Conservation (phyloP, 2,888 invertebrate species). For the Gari tellinella region DNA sequence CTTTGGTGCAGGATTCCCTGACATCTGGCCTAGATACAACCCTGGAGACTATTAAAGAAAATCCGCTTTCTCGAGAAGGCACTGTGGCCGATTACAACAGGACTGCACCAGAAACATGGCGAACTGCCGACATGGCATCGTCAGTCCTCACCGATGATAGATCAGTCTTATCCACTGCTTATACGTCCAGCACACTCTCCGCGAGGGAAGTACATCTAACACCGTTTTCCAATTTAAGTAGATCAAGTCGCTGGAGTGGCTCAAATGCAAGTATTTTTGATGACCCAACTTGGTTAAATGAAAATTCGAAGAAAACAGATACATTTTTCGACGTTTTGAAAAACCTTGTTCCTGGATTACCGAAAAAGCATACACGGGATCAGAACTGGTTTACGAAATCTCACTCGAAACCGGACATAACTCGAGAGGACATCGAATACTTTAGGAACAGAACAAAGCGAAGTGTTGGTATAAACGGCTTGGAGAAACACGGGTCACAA, state of each 20-base stretch:
- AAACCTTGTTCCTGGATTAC: conserved; percentile 32
- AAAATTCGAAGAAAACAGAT: conserved; percentile 12
- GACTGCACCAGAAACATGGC: neutral
- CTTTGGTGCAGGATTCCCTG: neutral
- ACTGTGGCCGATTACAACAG: conserved; percentile 8
- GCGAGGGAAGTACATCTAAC: conserved; percentile 42
- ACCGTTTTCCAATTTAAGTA: conserved; percentile 30
- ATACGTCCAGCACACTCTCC: conserved; percentile 31
- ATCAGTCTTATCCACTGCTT: neutral
- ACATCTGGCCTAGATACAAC: conserved; percentile 6
- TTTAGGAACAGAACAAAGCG: conserved; percentile 21
- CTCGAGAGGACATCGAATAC: conserved; percentile 36
- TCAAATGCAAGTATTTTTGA: conserved; percentile 57
- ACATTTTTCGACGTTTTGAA: conserved; percentile 22
- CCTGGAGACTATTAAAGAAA: conserved; percentile 49
- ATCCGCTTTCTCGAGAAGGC: conserved; percentile 53
- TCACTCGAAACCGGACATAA: neutral
- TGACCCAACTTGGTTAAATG: conserved; percentile 47
- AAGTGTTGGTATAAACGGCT: conserved; percentile 26
- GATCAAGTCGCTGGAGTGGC: conserved; percentile 49
- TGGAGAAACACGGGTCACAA: neutral
- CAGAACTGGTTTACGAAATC: conserved; percentile 41
- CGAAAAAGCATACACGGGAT: conserved; percentile 24
- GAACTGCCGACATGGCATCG: neutral
- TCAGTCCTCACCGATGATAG: neutral